Evolutionary conservation across 2,888 invertebrate species (phyloP).

Genomic region (Gisinianus flammeolus): DNA sequence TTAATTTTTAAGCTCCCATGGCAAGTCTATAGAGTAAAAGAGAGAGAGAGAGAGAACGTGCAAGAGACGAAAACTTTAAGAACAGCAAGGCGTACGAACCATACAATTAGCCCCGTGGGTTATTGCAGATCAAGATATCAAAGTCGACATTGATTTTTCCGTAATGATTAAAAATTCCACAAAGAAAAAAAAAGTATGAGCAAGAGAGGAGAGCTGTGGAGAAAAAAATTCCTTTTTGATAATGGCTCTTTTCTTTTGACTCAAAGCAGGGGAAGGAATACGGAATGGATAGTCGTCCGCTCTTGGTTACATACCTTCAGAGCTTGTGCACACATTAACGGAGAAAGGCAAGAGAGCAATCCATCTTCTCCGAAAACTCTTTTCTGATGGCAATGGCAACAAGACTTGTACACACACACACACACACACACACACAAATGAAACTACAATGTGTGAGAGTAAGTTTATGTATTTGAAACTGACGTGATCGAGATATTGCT

Average conservation of each 20-base stretch:
- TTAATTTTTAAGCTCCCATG: constrained; percentile 33
- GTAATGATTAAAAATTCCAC: constrained; percentile 55
- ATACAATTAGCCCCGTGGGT: constrained; percentile 55
- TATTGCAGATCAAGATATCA: constrained; percentile 58
- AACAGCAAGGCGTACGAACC: constrained; percentile 36
- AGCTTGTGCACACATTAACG: constrained; percentile 34
- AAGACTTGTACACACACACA: not conserved
- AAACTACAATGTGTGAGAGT: not conserved
- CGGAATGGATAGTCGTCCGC: constrained; percentile 29
- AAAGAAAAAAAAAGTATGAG: constrained; percentile 40
- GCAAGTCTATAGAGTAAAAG: constrained; percentile 7
- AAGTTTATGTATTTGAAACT: constrained; percentile 10
- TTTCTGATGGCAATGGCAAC: constrained; percentile 18
- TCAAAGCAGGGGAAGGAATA: constrained; percentile 27
- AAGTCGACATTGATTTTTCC: constrained; percentile 57
- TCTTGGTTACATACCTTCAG: constrained; percentile 19
- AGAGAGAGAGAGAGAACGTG: constrained; percentile 25
- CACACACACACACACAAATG: not conserved
- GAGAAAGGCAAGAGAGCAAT: constrained; percentile 50
- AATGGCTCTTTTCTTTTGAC: constrained; percentile 41
- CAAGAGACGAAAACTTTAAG: constrained; percentile 22
- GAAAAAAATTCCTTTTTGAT: constrained; percentile 36
- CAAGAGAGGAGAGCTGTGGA: constrained; percentile 28
- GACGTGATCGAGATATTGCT: constrained; percentile 44
- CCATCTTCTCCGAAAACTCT: constrained; percentile 48